Percentiles rank a stretch among this genome's conserved stretches.
Conservation (phyloP, 2,888 invertebrate genomes). For the Plagodis pulveraria region DNA sequence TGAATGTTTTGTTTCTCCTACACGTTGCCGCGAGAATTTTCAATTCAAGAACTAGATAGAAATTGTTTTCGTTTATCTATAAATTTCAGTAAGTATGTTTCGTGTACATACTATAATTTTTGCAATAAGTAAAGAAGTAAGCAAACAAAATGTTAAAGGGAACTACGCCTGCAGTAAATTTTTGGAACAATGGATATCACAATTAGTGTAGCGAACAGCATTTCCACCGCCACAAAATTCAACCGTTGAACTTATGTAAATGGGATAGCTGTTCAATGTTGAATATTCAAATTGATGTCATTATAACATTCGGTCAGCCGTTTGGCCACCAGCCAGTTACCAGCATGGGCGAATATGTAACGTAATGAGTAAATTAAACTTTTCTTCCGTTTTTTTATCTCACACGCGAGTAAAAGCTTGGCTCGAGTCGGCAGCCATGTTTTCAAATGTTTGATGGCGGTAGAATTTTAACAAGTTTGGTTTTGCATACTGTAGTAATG, state of each 20-base stretch:
- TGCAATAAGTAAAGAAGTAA: no score
- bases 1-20: no score
- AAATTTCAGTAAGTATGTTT: no score
- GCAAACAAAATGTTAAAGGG: conserved; percentile 2
- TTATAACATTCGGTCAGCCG: conserved; percentile 81
- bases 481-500: conserved; percentile 35
- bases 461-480: conserved; percentile 50
- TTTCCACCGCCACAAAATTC: conserved; percentile 80
- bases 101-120: no score
- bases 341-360: conserved; percentile 65
- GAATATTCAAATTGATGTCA: conserved; percentile 85
- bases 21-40: no score
- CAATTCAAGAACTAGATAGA: no score
- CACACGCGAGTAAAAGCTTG: conserved; percentile 60
- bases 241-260: conserved; percentile 84
- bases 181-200: conserved; percentile 68
- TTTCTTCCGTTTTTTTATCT: conserved; percentile 61
- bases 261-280: conserved; percentile 81
- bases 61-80: no score
- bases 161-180: conserved; percentile 47
- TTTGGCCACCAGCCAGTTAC: conserved; percentile 78
- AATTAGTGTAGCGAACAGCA: conserved; percentile 72
- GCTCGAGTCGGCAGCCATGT: conserved; percentile 44
- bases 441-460: conserved; percentile 42
- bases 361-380: conserved; percentile 81